Percentiles rank a stretch among this genome's conserved stretches.
Conservation (phyloP, 1,140 invertebrate species). For the Drosophila melanogaster region Release_6_plus_ISO1_MT NT_037436.4:16764001-16764500, state of each 20-base stretch:
- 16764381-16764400: conserved; percentile 45
- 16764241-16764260: conserved; percentile 39
- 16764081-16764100: neutral
- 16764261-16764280: conserved; percentile 72
- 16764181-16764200: conserved; percentile 66
- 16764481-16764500: conserved; percentile 49
- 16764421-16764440: conserved; percentile 40
- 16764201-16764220: conserved; percentile 40
- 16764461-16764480: conserved; percentile 69
- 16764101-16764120: neutral
- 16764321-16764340: conserved; percentile 24
- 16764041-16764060: conserved; percentile 34
- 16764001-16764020: conserved; percentile 78
- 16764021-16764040: conserved; percentile 56
- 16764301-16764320: conserved; percentile 47
- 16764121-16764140: conserved; percentile 34
- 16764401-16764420: conserved; percentile 18
- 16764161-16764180: conserved; percentile 78
- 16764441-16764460: conserved; percentile 54
- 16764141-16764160: conserved; percentile 57
- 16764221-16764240: conserved; percentile 52
- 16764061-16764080: conserved; percentile 73
- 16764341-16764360: conserved; percentile 77
- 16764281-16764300: conserved; percentile 16
- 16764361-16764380: conserved; percentile 41